Evolutionary conservation across 2,113 vertebrate genomes (phyloP).

Genomic region (Tricholaema leucomelas): DNA sequence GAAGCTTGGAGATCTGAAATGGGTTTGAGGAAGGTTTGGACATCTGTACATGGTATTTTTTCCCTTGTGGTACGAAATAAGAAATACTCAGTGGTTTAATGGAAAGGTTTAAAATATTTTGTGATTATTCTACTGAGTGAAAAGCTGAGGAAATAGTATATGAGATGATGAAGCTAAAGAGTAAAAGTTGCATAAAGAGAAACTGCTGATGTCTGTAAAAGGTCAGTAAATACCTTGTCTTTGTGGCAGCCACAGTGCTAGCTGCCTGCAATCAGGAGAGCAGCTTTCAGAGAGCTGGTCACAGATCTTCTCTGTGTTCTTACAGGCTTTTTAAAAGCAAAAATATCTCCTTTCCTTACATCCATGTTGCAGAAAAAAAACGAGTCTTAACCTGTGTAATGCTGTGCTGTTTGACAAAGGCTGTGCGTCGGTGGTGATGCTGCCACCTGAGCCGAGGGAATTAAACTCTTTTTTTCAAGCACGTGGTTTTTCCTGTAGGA

Average conservation of each 20-base stretch:
- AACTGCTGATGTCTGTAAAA: neutral
- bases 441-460: neutral
- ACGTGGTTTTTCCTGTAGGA: neutral
- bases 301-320: neutral
- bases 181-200: neutral
- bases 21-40: neutral
- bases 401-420: neutral
- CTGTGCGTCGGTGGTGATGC: neutral
- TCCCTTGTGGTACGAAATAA: neutral
- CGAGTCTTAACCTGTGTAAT: neutral
- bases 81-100: neutral
- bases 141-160: neutral
- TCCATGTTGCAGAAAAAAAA: neutral
- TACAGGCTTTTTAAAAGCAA: neutral
- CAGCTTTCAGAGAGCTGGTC: neutral
- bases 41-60: neutral
- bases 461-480: neutral
- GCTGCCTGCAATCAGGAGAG: neutral
- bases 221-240: neutral
- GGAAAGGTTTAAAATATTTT: neutral
- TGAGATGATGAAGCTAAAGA: neutral
- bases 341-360: neutral
- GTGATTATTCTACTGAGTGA: neutral
- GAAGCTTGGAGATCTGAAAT: neutral
- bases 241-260: neutral